These are phyloP conservation scores for Synergus japonicus DNA, from an alignment of 2,888 invertebrate genomes.

Conservation along the genomic window DNA sequence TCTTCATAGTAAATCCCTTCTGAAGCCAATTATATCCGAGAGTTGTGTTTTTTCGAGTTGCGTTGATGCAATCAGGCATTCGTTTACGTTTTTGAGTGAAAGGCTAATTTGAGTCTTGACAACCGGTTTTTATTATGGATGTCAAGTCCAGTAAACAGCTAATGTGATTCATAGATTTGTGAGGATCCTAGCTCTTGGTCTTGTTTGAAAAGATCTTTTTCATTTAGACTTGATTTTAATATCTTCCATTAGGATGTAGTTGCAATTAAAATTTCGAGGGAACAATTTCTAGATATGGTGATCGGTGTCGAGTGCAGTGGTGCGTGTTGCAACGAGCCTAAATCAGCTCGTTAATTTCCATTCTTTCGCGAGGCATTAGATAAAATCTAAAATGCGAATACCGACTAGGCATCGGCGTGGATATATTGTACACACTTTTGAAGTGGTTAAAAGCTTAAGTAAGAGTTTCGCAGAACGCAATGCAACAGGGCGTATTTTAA, in stretches of 20 bases:
- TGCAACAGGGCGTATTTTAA: slow-evolving; percentile 14
- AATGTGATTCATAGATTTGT: slow-evolving; percentile 33
- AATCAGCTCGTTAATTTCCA: slow-evolving; percentile 68
- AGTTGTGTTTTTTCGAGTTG: slow-evolving; percentile 33
- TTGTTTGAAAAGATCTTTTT: not conserved
- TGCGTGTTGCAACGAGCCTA: slow-evolving; percentile 56
- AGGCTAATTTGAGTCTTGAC: slow-evolving; percentile 24
- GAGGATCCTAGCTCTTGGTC: slow-evolving; percentile 3
- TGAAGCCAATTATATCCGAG: slow-evolving; percentile 14
- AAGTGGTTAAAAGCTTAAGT: slow-evolving; percentile 53
- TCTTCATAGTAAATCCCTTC: slow-evolving; percentile 26
- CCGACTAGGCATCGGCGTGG: slow-evolving; percentile 28
- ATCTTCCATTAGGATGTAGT: not conserved
- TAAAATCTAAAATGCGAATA: slow-evolving; percentile 61
- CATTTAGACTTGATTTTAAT: not conserved
- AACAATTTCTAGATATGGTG: not conserved
- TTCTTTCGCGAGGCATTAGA: slow-evolving; percentile 61
- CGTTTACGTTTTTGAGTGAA: slow-evolving; percentile 35
- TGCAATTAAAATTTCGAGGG: not conserved
- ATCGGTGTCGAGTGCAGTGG: not conserved
- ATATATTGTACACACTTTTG: slow-evolving; percentile 49
- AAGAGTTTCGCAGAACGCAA: slow-evolving; percentile 48
- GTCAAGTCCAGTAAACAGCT: slow-evolving; percentile 4
- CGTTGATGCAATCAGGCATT: slow-evolving; percentile 30
- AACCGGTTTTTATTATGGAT: slow-evolving; percentile 24